These are phyloP conservation scores for Cladorhizidae sp. DNA, from an alignment of 37 sponge, comb jelly and placozoan genomes.

Conservation along the genomic window DNA sequence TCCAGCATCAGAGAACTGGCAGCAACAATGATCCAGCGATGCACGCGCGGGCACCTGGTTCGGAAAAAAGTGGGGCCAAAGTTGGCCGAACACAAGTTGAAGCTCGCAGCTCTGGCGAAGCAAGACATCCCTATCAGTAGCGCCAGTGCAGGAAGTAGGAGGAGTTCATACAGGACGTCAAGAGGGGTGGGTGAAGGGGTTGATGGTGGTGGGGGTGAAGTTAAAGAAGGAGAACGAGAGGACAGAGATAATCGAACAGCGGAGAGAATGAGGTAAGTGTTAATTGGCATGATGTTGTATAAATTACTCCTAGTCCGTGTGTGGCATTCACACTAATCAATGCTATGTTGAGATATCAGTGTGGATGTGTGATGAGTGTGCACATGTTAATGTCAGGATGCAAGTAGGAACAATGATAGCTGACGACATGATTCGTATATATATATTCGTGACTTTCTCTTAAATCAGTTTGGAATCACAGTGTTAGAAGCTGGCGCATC, in stretches of 20 bases:
- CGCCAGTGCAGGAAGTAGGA: background rate
- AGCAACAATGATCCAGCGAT: conserved; percentile 45
- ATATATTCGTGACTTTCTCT: too few relatives aligned
- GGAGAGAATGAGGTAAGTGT: conserved; percentile 7
- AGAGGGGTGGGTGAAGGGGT: background rate
- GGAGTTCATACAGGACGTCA: background rate
- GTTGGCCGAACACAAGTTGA: background rate
- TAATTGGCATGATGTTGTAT: background rate
- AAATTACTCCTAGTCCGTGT: background rate
- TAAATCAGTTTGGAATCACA: too few relatives aligned
- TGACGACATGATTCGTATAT: too few relatives aligned
- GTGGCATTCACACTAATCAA: too few relatives aligned
- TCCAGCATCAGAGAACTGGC: conserved; percentile 86
- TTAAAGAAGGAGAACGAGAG: background rate
- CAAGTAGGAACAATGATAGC: too few relatives aligned
- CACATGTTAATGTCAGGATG: too few relatives aligned
- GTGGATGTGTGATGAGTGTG: too few relatives aligned
- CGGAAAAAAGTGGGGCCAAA: conserved; percentile 14
- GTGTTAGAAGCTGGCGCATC: too few relatives aligned
- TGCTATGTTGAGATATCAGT: too few relatives aligned
- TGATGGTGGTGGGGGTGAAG: background rate
- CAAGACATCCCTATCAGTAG: background rate
- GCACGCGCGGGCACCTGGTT: conserved; percentile 31
- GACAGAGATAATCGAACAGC: background rate
- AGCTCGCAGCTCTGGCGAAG: background rate